Base-by-base conservation (phyloP, 1,140 invertebrate species). In the Melanaphis sacchari region DNA sequence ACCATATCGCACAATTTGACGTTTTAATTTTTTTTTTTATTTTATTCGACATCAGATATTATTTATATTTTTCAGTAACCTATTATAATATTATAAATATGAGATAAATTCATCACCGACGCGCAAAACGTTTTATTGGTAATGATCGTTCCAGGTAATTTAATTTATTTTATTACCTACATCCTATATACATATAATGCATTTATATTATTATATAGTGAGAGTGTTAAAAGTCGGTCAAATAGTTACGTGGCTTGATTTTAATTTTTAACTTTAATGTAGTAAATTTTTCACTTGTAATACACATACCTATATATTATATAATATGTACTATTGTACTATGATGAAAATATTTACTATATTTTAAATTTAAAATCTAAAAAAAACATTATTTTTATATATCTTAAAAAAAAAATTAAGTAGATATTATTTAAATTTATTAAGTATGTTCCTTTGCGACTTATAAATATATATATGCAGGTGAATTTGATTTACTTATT, bases 1-100 rank as follows among this genome's bases (percentile, higher is more conserved):
- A 52, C 36, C 87, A 89, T 89, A 89, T 89, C 87, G 87, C 87
- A 52, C 87, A 89, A 52, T 52, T 89, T 89, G n/a, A 89, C n/a
- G 46, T 89, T 52, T 88, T 88, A 46, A 88, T 88, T 88, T 88
- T 81, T 36, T 81, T 76, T n/a, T 38, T 59, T 87, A n/a, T 89
- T 52, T 89, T 87, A 87, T 89, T 52, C 9, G 46, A 52, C 46
- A 36, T 89, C n/a, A 18, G 36, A 89, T 52, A 36, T 89, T 89
- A 89, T 89, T 89, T 89, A 89, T 89, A 89, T 52, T 38, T 89
- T 46, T 49, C n/a, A 26, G 31, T 9, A 52, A 52, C 24, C 24
- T 84, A 76, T 76, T 76, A 84, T 15, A 40, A 84, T 84, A 84
- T 84, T 41, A 40, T 84, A 84, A 24, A 22, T 82, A 82, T 9